A percentile compares a stretch with the other conserved stretches of the same genome.
phyloP scores from a whole-genome alignment of 2,888 invertebrate species.

The Eulithis prunata region DNA sequence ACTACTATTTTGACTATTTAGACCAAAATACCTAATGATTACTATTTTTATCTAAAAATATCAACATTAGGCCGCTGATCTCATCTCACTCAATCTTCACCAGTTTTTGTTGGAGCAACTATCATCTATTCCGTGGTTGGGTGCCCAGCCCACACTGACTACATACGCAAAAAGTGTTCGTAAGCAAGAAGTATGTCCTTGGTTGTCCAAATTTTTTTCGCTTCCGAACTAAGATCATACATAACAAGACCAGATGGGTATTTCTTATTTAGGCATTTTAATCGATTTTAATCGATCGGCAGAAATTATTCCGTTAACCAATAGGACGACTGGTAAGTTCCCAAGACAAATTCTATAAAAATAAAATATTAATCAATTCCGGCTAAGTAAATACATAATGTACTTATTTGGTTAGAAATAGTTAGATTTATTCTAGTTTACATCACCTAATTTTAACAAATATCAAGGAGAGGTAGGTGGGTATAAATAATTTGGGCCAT shows the following conservation, averaged over 20 bases:
- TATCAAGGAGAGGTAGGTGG: not conserved
- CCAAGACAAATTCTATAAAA: too few relatives aligned
- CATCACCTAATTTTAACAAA: not conserved
- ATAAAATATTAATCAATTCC: too few relatives aligned
- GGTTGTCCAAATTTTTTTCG: not conserved
- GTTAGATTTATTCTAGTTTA: not conserved
- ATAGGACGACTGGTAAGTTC: too few relatives aligned
- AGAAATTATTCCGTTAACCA: too few relatives aligned
- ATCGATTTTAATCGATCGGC: too few relatives aligned
- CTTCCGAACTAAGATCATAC: not conserved
- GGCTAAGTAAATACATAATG: too few relatives aligned
- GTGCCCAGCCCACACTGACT: not conserved
- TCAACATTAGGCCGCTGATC: slow-evolving; percentile 10
- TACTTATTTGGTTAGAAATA: too few relatives aligned
- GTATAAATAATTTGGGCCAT: slow-evolving; percentile 4
- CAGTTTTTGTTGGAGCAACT: slow-evolving; percentile 2
- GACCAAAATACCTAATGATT: too few relatives aligned
- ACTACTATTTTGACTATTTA: too few relatives aligned
- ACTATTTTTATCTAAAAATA: not conserved
- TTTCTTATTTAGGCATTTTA: not conserved
- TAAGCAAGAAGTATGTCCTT: not conserved
- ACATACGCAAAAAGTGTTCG: slow-evolving; percentile 10
- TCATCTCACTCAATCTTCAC: slow-evolving; percentile 4
- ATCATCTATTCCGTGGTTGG: not conserved
- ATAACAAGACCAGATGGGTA: too few relatives aligned